Percentiles rank a stretch among this genome's conserved stretches.
These are phyloP conservation scores for Chaetodon trifascialis DNA, from an alignment of 2,113 vertebrate genomes.

Conservation along the genomic window DNA sequence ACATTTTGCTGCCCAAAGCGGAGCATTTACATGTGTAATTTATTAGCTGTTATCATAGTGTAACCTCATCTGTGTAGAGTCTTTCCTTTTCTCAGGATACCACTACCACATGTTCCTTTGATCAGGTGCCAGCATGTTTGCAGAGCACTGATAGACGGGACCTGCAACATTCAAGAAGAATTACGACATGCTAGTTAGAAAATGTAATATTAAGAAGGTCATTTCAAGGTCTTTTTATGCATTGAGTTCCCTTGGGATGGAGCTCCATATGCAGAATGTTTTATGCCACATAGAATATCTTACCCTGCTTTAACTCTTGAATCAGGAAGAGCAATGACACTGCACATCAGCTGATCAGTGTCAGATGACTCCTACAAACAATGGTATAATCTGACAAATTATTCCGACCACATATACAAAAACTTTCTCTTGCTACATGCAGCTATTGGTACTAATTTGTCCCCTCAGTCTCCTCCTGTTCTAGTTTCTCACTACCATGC, in stretches of 20 bases:
- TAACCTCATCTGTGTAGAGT: slow-evolving; percentile 8
- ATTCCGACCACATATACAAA: slow-evolving; percentile 27
- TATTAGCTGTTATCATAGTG: slow-evolving; percentile 41
- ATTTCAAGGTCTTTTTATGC: no score
- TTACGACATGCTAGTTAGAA: slow-evolving; percentile 11
- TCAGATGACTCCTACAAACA: slow-evolving; percentile 22
- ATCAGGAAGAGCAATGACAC: slow-evolving; percentile 2
- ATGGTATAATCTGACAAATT: slow-evolving; percentile 13
- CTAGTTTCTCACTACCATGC: slow-evolving; percentile 35
- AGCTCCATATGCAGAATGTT: not conserved
- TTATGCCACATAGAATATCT: not conserved
- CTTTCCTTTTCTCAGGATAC: slow-evolving; percentile 19
- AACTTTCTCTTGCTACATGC: slow-evolving; percentile 19
- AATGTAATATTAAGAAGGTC: not conserved
- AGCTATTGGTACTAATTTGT: slow-evolving; percentile 31
- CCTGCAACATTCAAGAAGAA: not conserved
- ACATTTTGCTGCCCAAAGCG: slow-evolving; percentile 43
- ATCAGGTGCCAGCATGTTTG: slow-evolving; percentile 31
- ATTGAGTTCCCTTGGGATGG: slow-evolving; percentile 8
- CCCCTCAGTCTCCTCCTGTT: slow-evolving; percentile 44
- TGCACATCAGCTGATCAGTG: slow-evolving; percentile 26
- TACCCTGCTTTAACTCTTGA: not conserved
- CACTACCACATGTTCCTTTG: slow-evolving; percentile 17
- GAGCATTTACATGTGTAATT: slow-evolving; percentile 49
- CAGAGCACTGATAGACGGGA: slow-evolving; percentile 7